phyloP scores from a whole-genome alignment of 2,113 vertebrate genomes.

The Saguinus midas region DNA sequence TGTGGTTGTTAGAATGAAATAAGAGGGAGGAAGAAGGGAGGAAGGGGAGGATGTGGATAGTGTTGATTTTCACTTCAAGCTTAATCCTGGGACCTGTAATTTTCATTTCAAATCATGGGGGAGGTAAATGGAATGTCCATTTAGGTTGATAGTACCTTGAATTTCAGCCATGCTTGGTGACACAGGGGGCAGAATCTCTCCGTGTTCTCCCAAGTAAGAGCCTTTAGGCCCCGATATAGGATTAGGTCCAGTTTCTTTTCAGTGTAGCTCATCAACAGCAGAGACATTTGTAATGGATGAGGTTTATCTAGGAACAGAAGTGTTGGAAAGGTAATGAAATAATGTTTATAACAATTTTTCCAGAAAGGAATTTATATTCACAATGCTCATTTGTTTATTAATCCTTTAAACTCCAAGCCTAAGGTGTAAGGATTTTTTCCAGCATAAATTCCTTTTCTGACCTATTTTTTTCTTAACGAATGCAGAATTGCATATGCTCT shows the following conservation, averaged over 20 bases:
- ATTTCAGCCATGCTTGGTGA: not conserved
- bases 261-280: not conserved
- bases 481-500: not conserved
- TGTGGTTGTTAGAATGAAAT: conserved; percentile 25
- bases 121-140: not conserved
- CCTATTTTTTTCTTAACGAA: not conserved
- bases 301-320: not conserved
- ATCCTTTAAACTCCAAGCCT: conserved; percentile 39
- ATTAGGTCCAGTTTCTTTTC: not conserved
- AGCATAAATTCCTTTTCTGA: conserved; percentile 20
- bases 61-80: conserved; percentile 31
- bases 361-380: not conserved
- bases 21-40: not conserved
- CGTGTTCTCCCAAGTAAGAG: not conserved
- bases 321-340: not conserved
- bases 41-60: not conserved
- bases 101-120: conserved; percentile 40
- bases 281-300: not conserved
- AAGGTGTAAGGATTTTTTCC: not conserved
- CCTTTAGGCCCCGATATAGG: not conserved
- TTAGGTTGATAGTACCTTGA: not conserved
- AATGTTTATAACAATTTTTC: not conserved
- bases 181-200: not conserved
- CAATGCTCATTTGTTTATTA: conserved; percentile 52
- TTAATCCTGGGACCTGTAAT: not conserved